Percentiles rank a stretch among this genome's conserved stretches.
Conservation (phyloP, 2,113 vertebrate genomes). For the Coregonus clupeaformis region DNA sequence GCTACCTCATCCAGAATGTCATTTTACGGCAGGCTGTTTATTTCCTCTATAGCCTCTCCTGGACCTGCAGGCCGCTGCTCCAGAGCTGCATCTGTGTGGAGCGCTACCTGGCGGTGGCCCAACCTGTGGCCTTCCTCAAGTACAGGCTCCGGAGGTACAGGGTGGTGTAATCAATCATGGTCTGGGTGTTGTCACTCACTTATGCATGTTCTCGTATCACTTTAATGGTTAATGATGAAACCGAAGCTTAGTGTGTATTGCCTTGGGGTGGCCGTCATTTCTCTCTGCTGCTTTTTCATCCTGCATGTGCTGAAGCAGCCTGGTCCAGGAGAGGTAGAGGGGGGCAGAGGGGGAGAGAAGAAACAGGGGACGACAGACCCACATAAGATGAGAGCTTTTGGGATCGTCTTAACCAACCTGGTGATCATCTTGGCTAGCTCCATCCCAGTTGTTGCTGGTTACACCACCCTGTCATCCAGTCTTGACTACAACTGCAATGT, state of each 20-base stretch:
- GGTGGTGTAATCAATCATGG: background rate
- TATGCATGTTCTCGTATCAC: background rate
- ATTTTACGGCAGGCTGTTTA: no score
- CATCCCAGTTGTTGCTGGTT: no score
- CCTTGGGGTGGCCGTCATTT: background rate
- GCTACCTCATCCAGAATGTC: background rate
- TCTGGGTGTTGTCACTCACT: background rate
- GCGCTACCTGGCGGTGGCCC: constrained; percentile 19
- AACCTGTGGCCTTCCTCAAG: constrained; percentile 14
- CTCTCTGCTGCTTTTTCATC: background rate
- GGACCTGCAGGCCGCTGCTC: constrained; percentile 7
- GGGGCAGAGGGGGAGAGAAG: background rate
- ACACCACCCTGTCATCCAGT: no score
- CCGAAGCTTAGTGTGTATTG: background rate
- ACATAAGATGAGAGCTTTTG: constrained; percentile 11
- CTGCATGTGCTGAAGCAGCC: background rate
- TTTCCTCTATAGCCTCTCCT: background rate
- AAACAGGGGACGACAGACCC: no score
- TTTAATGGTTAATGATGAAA: background rate
- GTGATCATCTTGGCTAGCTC: background rate
- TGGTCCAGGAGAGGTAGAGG: background rate
- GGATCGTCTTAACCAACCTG: background rate
- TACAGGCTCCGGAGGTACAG: constrained; percentile 11
- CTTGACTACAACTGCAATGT: no score
- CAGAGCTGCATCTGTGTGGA: constrained; percentile 13